A percentile compares a stretch with the other conserved stretches of the same genome.
phyloP scores from a whole-genome alignment of 2,113 vertebrate species.

The Misgurnus anguillicaudatus region DNA sequence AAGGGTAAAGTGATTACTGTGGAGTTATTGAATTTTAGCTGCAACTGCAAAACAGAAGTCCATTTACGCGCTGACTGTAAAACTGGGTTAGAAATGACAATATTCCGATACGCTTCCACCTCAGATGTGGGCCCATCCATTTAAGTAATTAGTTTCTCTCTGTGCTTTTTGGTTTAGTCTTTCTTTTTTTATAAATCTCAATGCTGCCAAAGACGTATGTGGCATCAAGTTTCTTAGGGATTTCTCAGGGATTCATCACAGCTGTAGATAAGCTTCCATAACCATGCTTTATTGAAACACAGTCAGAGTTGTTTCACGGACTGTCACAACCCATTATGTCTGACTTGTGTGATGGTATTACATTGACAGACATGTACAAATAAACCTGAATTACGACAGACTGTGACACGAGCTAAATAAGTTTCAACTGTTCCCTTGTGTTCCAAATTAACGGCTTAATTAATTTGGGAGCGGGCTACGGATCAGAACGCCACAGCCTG shows the following conservation, averaged over 20 bases:
- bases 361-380: constrained; percentile 22
- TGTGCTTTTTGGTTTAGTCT: constrained; percentile 44
- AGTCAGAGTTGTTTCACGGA: constrained; percentile 15
- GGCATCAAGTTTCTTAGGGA: neutral
- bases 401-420: constrained; percentile 15
- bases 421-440: constrained; percentile 10
- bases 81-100: constrained; percentile 53
- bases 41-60: constrained; percentile 48
- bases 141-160: constrained; percentile 57
- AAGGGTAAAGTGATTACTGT: constrained; percentile 57
- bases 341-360: constrained; percentile 20
- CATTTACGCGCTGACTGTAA: constrained; percentile 51
- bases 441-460: constrained; percentile 27
- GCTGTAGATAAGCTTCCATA: constrained; percentile 12
- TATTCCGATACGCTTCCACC: constrained; percentile 35
- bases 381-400: constrained; percentile 18
- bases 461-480: constrained; percentile 34
- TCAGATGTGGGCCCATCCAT: constrained; percentile 47
- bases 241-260: constrained; percentile 9
- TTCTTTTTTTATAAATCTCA: neutral
- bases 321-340: constrained; percentile 31
- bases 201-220: neutral
- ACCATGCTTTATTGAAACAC: neutral
- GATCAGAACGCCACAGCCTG: constrained; percentile 30
- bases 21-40: constrained; percentile 50